Conservation (phyloP, 2,797 vertebrate genomes). For the Catharus ustulatus region DNA sequence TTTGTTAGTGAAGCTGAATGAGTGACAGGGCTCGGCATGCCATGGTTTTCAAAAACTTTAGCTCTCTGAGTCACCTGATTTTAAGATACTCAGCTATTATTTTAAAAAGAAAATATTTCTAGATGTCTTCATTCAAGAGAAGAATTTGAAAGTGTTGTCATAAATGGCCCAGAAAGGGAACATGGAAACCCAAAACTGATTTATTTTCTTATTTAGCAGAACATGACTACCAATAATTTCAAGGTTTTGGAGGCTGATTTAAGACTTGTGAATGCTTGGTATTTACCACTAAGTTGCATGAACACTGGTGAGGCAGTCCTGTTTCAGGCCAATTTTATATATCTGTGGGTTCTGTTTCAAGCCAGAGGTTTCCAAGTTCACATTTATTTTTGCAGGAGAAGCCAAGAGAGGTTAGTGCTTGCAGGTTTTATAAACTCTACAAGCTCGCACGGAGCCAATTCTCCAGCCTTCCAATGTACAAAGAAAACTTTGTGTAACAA, state of each 20-base stretch:
- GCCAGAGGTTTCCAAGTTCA: conserved; percentile 23
- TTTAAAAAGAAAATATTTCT: neutral
- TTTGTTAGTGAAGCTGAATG: neutral
- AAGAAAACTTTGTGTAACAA: conserved; percentile 59
- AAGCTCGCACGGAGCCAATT: conserved; percentile 7
- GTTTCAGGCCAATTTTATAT: neutral
- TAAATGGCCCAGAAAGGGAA: neutral
- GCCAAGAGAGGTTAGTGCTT: conserved; percentile 20
- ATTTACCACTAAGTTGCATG: neutral
- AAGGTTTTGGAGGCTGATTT: neutral
- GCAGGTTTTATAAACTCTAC: conserved; percentile 36
- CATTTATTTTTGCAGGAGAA: conserved; percentile 13
- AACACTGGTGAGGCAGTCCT: neutral
- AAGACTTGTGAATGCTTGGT: neutral
- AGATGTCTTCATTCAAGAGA: neutral
- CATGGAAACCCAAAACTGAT: neutral
- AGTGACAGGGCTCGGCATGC: neutral
- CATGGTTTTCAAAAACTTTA: neutral
- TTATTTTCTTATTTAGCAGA: conserved; percentile 1
- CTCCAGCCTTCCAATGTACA: conserved; percentile 8
- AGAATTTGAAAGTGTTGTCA: neutral
- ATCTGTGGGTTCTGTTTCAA: conserved; percentile 13
- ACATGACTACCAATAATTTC: neutral
- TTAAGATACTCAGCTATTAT: neutral
- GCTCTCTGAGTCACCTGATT: neutral